Evolutionary conservation across 2,888 invertebrate genomes (phyloP), one percentile per base, ranked within the genome.

Genomic region (Metallyticus violacea): DNA sequence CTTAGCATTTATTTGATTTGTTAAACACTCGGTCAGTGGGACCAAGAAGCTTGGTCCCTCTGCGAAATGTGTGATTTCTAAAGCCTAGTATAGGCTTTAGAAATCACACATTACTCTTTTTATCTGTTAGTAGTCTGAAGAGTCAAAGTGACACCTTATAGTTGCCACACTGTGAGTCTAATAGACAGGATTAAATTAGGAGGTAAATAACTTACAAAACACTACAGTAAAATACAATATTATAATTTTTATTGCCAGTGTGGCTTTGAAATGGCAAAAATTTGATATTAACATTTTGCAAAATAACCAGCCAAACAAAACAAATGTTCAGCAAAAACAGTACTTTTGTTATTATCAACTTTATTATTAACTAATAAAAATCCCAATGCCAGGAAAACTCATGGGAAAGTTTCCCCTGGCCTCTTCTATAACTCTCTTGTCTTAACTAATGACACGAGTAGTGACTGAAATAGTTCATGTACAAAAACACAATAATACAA

Each of bases 301-400:
- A 80, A 85, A 85, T 85, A 85, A 85, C 27, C 62, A 85, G 79
- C 85, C 76, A 85, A 85, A 85, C 77, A 79, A 80, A 85, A 85
- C 81, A 77, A 76, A 62, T 85, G 80, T 85, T 85, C 81, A 85
- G 85, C 85, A 86, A 86, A n/a, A 86, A 86, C 86, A 86, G 77
- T 84, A 86, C 86, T 86, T 86, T 79, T 83, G 83, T 86, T 85
- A 78, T 86, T 77, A 84, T 86, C 83, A 86, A 86, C 83, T 86
- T 86, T 83, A 82, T 86, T 86, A 86, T 79, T 84, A 86, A 86
- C 86, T 86, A 86, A 86, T 86, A 86, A 86, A 86, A 86, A 86
- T 86, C 86, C 86, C 86, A 84, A 9, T 77, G 83, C 79, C 86
- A 86, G 86, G 62, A 85, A 86, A 81, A 81, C 40, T 81, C 2